These are phyloP conservation scores for Pluvialis apricaria DNA, from an alignment of 2,113 vertebrate genomes.

Conservation along the genomic window DNA sequence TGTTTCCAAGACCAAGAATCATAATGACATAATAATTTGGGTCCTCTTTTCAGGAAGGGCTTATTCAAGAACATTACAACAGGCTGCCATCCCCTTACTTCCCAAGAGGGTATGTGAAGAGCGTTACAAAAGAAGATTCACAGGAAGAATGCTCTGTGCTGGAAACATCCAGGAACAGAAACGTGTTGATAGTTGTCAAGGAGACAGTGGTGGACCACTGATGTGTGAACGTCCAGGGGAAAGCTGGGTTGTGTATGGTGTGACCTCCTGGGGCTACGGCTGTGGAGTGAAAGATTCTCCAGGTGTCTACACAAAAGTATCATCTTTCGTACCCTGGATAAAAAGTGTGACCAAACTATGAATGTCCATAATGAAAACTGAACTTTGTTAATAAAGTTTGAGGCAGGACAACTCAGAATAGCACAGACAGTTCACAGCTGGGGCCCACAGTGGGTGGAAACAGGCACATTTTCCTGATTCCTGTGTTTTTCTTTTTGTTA, in stretches of 20 bases:
- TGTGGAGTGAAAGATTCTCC: conserved; percentile 90
- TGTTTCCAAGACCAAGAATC: not conserved
- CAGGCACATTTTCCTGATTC: not conserved
- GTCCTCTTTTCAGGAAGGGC: conserved; percentile 78
- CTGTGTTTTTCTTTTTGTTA: not conserved
- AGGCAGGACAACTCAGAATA: not conserved
- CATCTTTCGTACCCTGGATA: conserved; percentile 92
- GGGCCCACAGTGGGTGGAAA: not conserved
- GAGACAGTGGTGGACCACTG: conserved; percentile 93
- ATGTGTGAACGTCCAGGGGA: conserved; percentile 86
- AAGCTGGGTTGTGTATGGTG: conserved; percentile 91
- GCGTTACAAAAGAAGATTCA: conserved; percentile 87
- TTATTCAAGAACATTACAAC: conserved; percentile 94
- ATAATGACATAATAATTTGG: not conserved
- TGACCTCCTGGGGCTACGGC: conserved; percentile 96
- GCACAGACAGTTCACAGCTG: not conserved
- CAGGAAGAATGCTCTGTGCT: conserved; percentile 94
- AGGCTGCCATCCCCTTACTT: conserved; percentile 87
- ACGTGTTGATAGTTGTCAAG: conserved; percentile 94
- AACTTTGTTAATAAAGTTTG: not conserved
- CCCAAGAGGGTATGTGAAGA: conserved; percentile 86
- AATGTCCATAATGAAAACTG: not conserved
- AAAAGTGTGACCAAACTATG: conserved; percentile 81
- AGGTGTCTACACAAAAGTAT: conserved; percentile 96
- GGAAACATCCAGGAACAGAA: conserved; percentile 77